Base-by-base conservation (phyloP, 2,113 vertebrate species). In the Carettochelys insculpta region DNA sequence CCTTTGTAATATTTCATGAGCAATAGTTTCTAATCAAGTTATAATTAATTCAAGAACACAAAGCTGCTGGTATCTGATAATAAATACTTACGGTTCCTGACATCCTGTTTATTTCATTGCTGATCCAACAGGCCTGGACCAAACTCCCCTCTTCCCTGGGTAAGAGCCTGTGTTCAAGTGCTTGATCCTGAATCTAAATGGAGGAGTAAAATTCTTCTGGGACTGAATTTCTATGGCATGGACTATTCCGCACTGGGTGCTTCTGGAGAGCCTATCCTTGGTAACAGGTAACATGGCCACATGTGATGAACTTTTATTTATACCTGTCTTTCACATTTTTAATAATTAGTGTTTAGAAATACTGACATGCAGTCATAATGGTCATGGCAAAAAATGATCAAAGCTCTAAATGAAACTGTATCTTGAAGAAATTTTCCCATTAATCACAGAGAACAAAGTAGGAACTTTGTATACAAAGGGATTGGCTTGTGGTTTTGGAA, bases 181-280 rank as follows among this genome's bases (percentile, higher is more conserved):
- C 97, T 99, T 24, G 98, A 99, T 81, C 99, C 99, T 58, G 97
- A 98, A 86, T 94, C 97, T 81, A 97, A 97, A 90, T 99, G 99
- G 99, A 98, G 99, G 68, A 97, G 98, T 80, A 99, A 99, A 97
- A 99, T 99, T 94, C 98, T 99, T 82, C 96, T 99, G 79, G 99
- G 99, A 8, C 96, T 99, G 41, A 99, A 99, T 95, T 96, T 99
- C 94, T 99, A 99, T 3, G 99, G 99, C 52, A 97, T 99, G 96
- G 99, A 99, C 91, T 99, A 99, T 87, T 96, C 98, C 5, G 97
- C 96, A 43, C 97, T 98, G 83, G 98, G 97, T 86, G 97, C 97
- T 19, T 95, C 96, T 45, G 97, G 98, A 0, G 98, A 99, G 41
- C 98, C 99, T 1, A 93, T 99, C 29, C 85, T 99, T 9, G 99